Base-by-base conservation (phyloP, 2,888 invertebrate genomes). In the Hemaris fuciformis region DNA sequence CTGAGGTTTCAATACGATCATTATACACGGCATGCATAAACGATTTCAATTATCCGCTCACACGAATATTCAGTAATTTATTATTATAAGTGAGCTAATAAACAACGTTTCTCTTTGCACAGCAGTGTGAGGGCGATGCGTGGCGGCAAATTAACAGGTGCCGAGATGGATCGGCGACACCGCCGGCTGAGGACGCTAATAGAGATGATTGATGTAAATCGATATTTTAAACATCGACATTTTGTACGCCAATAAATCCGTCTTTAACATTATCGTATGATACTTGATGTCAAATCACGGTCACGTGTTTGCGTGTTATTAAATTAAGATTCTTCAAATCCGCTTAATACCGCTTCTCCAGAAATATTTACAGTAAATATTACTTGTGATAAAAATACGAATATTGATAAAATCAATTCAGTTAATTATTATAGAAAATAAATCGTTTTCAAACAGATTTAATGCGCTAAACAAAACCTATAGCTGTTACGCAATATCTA, bases 51-150 rank as follows among this genome's bases (percentile, higher is more conserved):
- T 53, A 31, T 15, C 53, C 53, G 31, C 10, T 15, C 53, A 31
- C 53, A 53, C 27, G 53, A 53, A 27, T 53, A 53, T 53, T 53
- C 53, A 8, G 53, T 53, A 31, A 53, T 53, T 53, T 53, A 53
- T 53, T 53, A 53, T 53, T 53, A 31, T 53, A 53, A 53, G 15
- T 53, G 53, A 53, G 53, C 27, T 53, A 53, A 53, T 53, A 53
- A 53, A 53, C 53, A 53, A 53, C 18, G 31, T 53, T 53, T 53
- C 53, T 53, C 53, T 53, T 53, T 53, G 27, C 53, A 27, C 53
- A 53, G 53, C 27, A 27, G 25, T 38, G 13, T 31, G 27, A 53
- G 27, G 13, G 27, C 48, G 53, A 53, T 53, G 53, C 53, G 8
- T 31, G 53, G 53, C 53, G 20, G 31, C 53, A 53, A 31, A 53